Conservation (phyloP, 2,888 invertebrate species). For the Agrilus biguttatus region DNA sequence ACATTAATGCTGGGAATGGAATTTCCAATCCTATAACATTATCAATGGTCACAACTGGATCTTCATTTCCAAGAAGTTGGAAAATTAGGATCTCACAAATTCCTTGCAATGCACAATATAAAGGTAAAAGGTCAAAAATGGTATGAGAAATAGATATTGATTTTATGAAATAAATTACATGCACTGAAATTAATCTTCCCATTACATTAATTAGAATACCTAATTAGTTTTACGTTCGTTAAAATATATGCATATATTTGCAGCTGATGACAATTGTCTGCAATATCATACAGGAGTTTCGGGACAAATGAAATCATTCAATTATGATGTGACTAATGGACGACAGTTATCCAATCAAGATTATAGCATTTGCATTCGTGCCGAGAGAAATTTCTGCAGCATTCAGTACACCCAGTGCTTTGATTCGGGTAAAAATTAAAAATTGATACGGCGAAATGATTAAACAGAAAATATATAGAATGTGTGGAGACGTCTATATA, state of each 20-base stretch:
- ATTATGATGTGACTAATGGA: slow-evolving; percentile 63
- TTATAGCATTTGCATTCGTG: slow-evolving; percentile 72
- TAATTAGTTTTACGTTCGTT: no score
- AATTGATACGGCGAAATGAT: slow-evolving; percentile 26
- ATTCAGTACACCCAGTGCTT: slow-evolving; percentile 68
- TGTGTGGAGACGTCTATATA: no score
- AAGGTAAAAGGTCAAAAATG: slow-evolving; percentile 32
- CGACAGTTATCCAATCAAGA: slow-evolving; percentile 78
- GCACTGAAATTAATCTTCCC: no score
- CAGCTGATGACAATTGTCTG: slow-evolving; percentile 63
- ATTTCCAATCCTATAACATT: slow-evolving; percentile 64
- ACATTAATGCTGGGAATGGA: slow-evolving; percentile 65
- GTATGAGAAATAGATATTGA: no score
- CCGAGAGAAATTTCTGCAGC: slow-evolving; percentile 76
- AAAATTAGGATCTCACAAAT: slow-evolving; percentile 70
- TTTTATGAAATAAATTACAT: no score
- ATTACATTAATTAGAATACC: no score
- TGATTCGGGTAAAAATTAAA: slow-evolving; percentile 39
- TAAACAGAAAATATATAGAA: slow-evolving; percentile 27
- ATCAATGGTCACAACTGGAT: slow-evolving; percentile 68
- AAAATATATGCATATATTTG: slow-evolving; percentile 7
- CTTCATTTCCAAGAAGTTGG: slow-evolving; percentile 60
- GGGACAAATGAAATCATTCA: slow-evolving; percentile 70
- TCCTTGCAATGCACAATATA: slow-evolving; percentile 57
- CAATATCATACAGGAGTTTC: slow-evolving; percentile 69